Evolutionary conservation across 1,140 invertebrate species (phyloP).

Genomic region (Drosophila ogumai): DNA sequence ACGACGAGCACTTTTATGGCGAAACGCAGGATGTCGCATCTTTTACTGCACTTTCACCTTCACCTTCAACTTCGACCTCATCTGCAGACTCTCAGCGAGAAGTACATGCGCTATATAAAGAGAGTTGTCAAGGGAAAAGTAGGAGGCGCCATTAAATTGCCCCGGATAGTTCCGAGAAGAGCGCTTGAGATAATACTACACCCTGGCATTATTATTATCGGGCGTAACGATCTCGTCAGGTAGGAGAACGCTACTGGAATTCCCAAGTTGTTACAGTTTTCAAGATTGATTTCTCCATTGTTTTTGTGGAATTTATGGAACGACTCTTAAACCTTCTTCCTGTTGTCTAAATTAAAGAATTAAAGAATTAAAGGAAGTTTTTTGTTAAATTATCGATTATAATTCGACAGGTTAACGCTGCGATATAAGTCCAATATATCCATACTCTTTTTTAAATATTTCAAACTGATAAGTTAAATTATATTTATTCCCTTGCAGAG

Average conservation of each 20-base stretch:
- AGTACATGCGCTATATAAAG: not conserved
- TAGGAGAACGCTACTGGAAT: conserved; percentile 11
- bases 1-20: conserved; percentile 27
- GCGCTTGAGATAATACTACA: conserved; percentile 8
- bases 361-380: not conserved
- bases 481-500: too few relatives aligned
- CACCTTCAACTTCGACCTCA: conserved; percentile 33
- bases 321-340: not conserved
- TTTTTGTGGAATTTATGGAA: not conserved
- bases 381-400: too few relatives aligned
- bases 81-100: conserved; percentile 30
- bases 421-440: too few relatives aligned
- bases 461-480: too few relatives aligned
- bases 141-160: conserved; percentile 41
- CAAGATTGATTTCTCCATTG: not conserved
- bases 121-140: conserved; percentile 8
- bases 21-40: conserved; percentile 33
- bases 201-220: conserved; percentile 2
- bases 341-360: not conserved
- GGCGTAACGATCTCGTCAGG: conserved; percentile 30
- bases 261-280: conserved; percentile 8
- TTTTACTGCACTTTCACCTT: conserved; percentile 53
- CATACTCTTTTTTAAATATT: too few relatives aligned
- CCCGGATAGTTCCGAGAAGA: conserved; percentile 26
- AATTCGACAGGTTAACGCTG: too few relatives aligned